Evolutionary conservation across 1,140 invertebrate species (phyloP).

Genomic region (Bombus huntii): DNA sequence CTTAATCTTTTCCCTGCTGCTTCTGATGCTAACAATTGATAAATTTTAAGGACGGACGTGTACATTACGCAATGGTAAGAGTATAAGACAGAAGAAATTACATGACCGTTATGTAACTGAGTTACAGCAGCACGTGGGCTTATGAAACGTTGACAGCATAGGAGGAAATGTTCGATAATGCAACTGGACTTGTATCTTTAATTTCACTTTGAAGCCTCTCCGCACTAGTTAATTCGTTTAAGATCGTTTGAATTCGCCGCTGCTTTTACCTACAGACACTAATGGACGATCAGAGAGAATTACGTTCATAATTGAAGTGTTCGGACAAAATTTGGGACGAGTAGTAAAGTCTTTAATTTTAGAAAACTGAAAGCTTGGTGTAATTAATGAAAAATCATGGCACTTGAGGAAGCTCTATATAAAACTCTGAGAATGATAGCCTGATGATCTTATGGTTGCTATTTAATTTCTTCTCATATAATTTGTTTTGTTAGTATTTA

Average conservation of each 20-base stretch:
- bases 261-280: background rate
- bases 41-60: no score
- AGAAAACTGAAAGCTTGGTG: background rate
- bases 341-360: background rate
- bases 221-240: background rate
- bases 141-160: slow-evolving; percentile 31
- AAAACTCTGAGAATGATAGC: background rate
- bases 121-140: slow-evolving; percentile 31
- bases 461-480: background rate
- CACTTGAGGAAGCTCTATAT: background rate
- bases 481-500: no score
- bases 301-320: background rate
- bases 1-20: no score
- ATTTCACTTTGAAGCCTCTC: background rate
- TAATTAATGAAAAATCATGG: background rate
- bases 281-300: background rate
- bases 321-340: background rate
- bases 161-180: slow-evolving; percentile 2
- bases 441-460: background rate
- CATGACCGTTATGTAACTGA: slow-evolving; percentile 29
- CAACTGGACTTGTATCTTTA: background rate
- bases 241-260: background rate
- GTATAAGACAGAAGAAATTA: slow-evolving; percentile 27
- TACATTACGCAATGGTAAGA: slow-evolving; percentile 6
- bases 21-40: no score